phyloP scores from a whole-genome alignment of 1,140 invertebrate genomes.

The Calliphora vicina region DNA sequence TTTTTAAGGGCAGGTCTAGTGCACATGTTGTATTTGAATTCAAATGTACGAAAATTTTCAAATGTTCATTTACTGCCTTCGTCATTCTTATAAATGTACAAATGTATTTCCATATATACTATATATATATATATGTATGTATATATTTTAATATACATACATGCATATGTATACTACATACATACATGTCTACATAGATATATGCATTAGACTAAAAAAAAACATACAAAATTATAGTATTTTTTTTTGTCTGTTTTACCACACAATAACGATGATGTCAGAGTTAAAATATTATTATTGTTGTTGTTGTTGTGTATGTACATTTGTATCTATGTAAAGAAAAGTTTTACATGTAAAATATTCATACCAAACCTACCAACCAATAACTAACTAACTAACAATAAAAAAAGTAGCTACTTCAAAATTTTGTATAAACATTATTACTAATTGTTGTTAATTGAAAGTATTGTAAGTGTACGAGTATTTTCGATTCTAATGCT shows the following conservation, averaged over 20 bases:
- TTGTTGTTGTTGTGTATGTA: not conserved
- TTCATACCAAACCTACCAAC: slow-evolving; percentile 1
- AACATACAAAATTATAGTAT: not conserved
- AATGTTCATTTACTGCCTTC: not conserved
- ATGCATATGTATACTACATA: not conserved
- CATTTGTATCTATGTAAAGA: not conserved
- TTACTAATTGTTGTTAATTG: no score
- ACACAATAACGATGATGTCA: slow-evolving; percentile 23
- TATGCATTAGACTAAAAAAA: not conserved
- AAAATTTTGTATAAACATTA: not conserved
- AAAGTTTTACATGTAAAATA: not conserved
- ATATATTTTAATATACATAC: not conserved
- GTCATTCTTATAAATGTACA: not conserved
- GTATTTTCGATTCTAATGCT: not conserved
- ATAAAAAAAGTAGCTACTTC: not conserved
- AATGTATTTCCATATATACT: not conserved
- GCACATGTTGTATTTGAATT: not conserved
- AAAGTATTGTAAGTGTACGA: no score
- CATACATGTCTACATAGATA: not conserved
- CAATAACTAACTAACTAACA: not conserved
- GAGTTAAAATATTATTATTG: not conserved
- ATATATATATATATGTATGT: no score
- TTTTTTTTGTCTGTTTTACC: not conserved
- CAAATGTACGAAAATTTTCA: not conserved
- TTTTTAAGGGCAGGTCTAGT: not conserved